These are phyloP conservation scores for Falcaria lacertinaria DNA, from an alignment of 2,888 invertebrate species.

Conservation along the genomic window DNA sequence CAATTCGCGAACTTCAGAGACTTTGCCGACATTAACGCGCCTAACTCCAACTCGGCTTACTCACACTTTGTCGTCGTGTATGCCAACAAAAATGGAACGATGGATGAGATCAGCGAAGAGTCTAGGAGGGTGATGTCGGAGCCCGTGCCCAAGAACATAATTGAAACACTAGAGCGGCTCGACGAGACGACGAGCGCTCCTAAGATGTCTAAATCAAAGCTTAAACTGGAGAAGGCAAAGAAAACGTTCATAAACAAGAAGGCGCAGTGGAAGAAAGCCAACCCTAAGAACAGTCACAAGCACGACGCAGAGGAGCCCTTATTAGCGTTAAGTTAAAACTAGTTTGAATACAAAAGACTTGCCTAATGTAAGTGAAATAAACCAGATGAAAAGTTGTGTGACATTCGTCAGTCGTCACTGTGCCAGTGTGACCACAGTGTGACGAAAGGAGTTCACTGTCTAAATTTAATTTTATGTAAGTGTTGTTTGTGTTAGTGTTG, in stretches of 20 bases:
- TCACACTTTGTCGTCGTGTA: conserved; percentile 92
- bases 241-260: conserved; percentile 62
- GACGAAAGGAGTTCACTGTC: conserved; percentile 53
- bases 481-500: conserved; percentile 35
- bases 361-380: conserved; percentile 59
- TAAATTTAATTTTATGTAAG: conserved; percentile 50
- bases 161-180: conserved; percentile 87
- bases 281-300: conserved; percentile 58
- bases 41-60: conserved; percentile 85
- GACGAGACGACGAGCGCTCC: conserved; percentile 78
- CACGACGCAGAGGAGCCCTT: conserved; percentile 82
- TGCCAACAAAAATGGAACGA: conserved; percentile 87
- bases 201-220: conserved; percentile 81
- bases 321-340: conserved; percentile 83
- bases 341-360: conserved; percentile 66
- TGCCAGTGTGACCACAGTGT: no score
- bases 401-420: conserved; percentile 27
- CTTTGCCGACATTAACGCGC: conserved; percentile 93
- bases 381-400: conserved; percentile 44
- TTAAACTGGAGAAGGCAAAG: conserved; percentile 80
- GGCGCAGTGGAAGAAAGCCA: conserved; percentile 68
- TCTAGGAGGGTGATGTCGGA: conserved; percentile 63
- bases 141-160: conserved; percentile 89
- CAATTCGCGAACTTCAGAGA: conserved; percentile 94
- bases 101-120: conserved; percentile 73